A percentile compares a stretch with the other conserved stretches of the same genome.
Evolutionary conservation across 2,888 invertebrate genomes (phyloP).

Genomic region (Ferrisia virgata): DNA sequence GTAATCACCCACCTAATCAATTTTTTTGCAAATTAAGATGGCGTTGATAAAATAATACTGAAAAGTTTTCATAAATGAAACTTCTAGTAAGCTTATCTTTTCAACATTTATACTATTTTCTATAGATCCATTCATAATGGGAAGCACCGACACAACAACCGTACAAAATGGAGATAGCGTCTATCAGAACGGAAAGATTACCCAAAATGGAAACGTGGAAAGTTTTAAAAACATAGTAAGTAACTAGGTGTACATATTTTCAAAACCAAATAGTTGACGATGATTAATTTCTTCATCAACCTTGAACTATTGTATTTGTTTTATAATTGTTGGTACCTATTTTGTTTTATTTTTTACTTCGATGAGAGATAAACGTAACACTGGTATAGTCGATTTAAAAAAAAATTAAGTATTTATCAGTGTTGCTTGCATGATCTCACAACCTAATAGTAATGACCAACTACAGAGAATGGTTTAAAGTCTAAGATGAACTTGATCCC

Average conservation of each 20-base stretch:
- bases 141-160: background rate
- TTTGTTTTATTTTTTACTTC: background rate
- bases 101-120: background rate
- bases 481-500: background rate
- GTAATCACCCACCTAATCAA: too few species aligned
- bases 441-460: background rate
- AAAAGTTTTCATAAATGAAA: too few species aligned
- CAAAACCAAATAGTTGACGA: background rate
- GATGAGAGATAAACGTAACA: background rate
- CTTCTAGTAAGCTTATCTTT: background rate
- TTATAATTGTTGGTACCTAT: background rate
- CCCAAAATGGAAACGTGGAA: conserved; percentile 4
- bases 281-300: background rate
- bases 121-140: background rate
- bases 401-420: background rate
- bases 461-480: background rate
- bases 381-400: background rate
- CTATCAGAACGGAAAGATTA: background rate
- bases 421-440: background rate
- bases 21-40: too few species aligned
- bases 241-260: background rate
- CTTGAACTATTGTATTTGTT: background rate
- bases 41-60: too few species aligned
- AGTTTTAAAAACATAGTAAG: conserved; percentile 6
- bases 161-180: background rate